Evolutionary conservation across 2,113 vertebrate genomes (phyloP), one percentile per base, ranked within the genome.

Genomic region (Glaucidium brasilianum): DNA sequence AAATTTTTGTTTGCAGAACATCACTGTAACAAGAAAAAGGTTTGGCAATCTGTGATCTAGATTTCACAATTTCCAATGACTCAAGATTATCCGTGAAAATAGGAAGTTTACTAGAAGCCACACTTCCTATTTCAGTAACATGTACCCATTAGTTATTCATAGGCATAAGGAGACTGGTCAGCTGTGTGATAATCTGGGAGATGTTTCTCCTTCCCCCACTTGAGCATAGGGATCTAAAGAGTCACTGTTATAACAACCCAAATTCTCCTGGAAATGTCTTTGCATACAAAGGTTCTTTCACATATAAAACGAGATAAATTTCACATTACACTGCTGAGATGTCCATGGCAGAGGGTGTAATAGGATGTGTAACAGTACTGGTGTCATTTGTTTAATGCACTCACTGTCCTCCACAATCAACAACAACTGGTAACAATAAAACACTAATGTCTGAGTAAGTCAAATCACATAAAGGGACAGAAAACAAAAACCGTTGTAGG

Each of bases 41-140:
- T 87, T 87, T 92, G 74, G 76, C 77, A 87, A 89, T 60, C 60
- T 84, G 26, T 74, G 47, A 20, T 45, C 53, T 76, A 69, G 83
- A 89, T 97, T 96, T 95, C 95, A 85, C 83, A 88, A 92, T 81
- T 71, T 75, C 66, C 73, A 66, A 15, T 63, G 74, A 37, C 62
- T 79, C 68, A 68, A 67, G 34, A 84, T 91, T 82, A 39, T 78
- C 49, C 0, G 0, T 66, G 69, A 75, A 95, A 94, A 85, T 15
- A 93, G 93, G 91, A 97, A 96, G 94, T 82, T 50, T 14, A 41
- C 32, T 68, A 30, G 23, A 85, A 91, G 66, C 37, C 89, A 87
- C 84, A 43, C 56, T 96, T 96, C 93, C 94, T 64, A 60, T 94
- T 96, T 82, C 77, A 78, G 69, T 59, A 76, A 18, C 72, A 74